Conservation (phyloP, 2,888 invertebrate genomes). For the Mythimna ferrago region DNA sequence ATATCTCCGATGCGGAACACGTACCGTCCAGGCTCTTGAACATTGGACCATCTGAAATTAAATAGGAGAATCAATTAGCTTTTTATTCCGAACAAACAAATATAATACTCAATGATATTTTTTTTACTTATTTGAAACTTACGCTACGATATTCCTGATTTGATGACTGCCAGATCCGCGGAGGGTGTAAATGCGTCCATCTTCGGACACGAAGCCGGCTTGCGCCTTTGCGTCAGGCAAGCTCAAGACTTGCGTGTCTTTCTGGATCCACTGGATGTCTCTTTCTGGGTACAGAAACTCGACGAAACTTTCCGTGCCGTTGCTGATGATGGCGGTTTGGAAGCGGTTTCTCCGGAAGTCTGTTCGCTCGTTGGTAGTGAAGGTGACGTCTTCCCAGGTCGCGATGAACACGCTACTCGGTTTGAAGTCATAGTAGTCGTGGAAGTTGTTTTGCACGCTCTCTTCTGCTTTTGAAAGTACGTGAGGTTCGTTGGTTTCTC, state of each 20-base stretch:
- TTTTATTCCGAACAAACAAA: neutral
- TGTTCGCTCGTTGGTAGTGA: constrained; percentile 92
- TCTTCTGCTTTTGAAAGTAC: constrained; percentile 93
- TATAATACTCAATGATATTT: neutral
- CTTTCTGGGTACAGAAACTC: constrained; percentile 96
- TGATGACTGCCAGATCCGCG: constrained; percentile 98
- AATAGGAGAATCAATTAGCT: constrained; percentile 3
- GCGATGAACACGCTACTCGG: constrained; percentile 95
- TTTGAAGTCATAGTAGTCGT: constrained; percentile 93
- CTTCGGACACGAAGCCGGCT: constrained; percentile 97
- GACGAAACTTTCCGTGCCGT: constrained; percentile 95
- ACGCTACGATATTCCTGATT: constrained; percentile 95
- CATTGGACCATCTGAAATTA: constrained; percentile 95
- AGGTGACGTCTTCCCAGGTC: constrained; percentile 97
- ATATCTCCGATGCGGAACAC: constrained; percentile 96
- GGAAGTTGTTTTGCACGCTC: constrained; percentile 94
- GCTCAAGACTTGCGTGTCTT: constrained; percentile 93
- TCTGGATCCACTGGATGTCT: constrained; percentile 98
- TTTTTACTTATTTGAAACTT: constrained; percentile 68
- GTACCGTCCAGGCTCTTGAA: constrained; percentile 96
- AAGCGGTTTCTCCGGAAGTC: constrained; percentile 94
- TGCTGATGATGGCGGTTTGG: constrained; percentile 93
- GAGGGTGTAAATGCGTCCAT: constrained; percentile 94
- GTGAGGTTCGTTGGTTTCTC: constrained; percentile 92
- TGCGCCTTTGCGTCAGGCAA: constrained; percentile 97